Percentiles rank a stretch among this genome's conserved stretches.
phyloP scores from a whole-genome alignment of 2,113 vertebrate genomes.

The Microtus pennsylvanicus region DNA sequence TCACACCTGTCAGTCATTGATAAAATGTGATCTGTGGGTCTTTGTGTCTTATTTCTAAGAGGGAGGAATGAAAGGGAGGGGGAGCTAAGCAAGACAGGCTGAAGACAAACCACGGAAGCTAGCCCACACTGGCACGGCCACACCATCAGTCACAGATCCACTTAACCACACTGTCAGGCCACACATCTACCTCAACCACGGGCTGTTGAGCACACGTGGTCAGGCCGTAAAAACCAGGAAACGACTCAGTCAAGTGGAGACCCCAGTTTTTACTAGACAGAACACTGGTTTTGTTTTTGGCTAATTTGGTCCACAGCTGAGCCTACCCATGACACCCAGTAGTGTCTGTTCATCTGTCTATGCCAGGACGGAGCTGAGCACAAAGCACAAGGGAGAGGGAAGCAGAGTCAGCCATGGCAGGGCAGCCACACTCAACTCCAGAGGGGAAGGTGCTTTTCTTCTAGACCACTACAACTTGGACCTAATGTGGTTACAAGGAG shows the following conservation, averaged over 20 bases:
- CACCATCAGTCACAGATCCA: constrained; percentile 62
- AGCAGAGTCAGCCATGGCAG: neutral
- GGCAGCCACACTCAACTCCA: neutral
- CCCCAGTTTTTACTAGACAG: constrained; percentile 31
- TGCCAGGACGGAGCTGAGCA: constrained; percentile 57
- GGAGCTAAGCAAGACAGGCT: neutral
- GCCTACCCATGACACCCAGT: constrained; percentile 55
- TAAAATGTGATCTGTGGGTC: neutral
- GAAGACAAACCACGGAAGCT: neutral
- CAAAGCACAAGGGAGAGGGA: neutral
- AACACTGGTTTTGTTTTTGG: constrained; percentile 66
- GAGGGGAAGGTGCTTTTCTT: neutral
- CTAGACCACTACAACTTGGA: neutral
- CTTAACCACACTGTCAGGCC: constrained; percentile 45
- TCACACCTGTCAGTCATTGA: neutral
- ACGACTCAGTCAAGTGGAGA: neutral
- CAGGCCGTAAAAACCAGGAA: constrained; percentile 35
- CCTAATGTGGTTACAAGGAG: neutral
- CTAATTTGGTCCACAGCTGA: constrained; percentile 65
- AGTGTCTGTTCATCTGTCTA: constrained; percentile 65
- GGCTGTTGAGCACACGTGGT: constrained; percentile 2
- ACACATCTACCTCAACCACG: constrained; percentile 39
- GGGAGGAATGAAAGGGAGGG: neutral
- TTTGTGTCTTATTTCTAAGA: neutral
- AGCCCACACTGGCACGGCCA: neutral